These are phyloP conservation scores for Halocaridina rubra DNA, from an alignment of 2,888 invertebrate species.

Conservation along the genomic window DNA sequence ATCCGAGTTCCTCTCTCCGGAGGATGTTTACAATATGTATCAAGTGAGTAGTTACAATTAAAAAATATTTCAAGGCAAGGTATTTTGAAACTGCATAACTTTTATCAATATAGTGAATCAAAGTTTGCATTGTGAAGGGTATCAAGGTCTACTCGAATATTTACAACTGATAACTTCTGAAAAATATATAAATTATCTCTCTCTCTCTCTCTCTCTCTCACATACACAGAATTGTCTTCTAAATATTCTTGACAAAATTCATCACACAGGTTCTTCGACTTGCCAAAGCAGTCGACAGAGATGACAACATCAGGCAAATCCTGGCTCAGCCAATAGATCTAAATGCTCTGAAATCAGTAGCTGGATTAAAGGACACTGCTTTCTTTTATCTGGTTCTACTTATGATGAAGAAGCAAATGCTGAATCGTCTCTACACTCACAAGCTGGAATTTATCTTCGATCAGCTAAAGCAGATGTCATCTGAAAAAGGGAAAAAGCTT, in stretches of 20 bases:
- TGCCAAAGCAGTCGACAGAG: not conserved
- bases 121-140: no score
- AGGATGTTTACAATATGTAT: slow-evolving; percentile 32
- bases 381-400: slow-evolving; percentile 51
- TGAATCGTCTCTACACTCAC: slow-evolving; percentile 58
- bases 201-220: no score
- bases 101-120: no score
- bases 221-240: no score
- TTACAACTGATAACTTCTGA: no score
- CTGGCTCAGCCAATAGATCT: slow-evolving; percentile 6
- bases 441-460: slow-evolving; percentile 18
- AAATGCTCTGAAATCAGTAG: not conserved
- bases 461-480: slow-evolving; percentile 17
- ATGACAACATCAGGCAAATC: not conserved
- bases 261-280: not conserved
- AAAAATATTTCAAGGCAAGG: no score
- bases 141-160: no score
- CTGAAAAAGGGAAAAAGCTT: not conserved
- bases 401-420: slow-evolving; percentile 33
- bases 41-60: no score
- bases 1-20: slow-evolving; percentile 25
- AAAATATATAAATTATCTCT: no score
- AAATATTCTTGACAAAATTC: no score
- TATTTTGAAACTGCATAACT: no score
- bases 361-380: slow-evolving; percentile 57